Base-by-base conservation (phyloP, 2,797 vertebrate genomes). In the Onychomys leucogaster region DNA sequence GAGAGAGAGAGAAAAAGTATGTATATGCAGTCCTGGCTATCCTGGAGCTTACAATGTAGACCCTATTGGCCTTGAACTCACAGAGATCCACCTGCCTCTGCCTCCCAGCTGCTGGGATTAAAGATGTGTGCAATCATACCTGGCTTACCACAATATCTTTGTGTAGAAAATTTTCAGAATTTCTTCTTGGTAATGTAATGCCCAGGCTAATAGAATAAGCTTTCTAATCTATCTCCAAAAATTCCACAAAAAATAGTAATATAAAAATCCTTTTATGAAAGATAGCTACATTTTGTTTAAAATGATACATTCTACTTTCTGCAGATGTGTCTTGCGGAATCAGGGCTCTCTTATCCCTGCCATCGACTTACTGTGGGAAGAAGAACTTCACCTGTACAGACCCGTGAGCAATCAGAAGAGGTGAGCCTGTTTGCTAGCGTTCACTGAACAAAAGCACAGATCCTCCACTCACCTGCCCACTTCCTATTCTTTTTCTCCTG, bases 361-460 rank as follows among this genome's bases (percentile, higher is more conserved):
- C 99, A 99, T 98, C 99, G 99, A 97, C 99, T 99, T 97, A 99
- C 99, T 95, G 99, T 99, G 98, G 99, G 99, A 98, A 99, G 99
- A 98, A 99, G 99, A 98, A 99, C 99, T 95, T 99, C 99, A 91
- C 99, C 99, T 88, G 98, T 99, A 87, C 99, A 99, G 97, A 99
- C 99, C 46, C 99, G 99, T 98, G 99, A 99, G 91, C 99, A 99
- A 95, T 99, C 99, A 96, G 99, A 99, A 97, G 99, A 99, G 99
- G 99, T 99, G 98, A 94, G 98, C 92, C 81, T 73, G 4, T 90
- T 97, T 93, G 69, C 95, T 46, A 89, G 43, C 69, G 89, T 93
- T 92, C 57, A 32, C 32, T 96, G 71, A 96, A 73, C 43, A n/a
- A 87, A 94, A 17, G 25, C 75, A 59, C 89, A 3, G 93, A 11